Conservation (phyloP, 2,113 vertebrate species). For the Pteropus alecto region DNA sequence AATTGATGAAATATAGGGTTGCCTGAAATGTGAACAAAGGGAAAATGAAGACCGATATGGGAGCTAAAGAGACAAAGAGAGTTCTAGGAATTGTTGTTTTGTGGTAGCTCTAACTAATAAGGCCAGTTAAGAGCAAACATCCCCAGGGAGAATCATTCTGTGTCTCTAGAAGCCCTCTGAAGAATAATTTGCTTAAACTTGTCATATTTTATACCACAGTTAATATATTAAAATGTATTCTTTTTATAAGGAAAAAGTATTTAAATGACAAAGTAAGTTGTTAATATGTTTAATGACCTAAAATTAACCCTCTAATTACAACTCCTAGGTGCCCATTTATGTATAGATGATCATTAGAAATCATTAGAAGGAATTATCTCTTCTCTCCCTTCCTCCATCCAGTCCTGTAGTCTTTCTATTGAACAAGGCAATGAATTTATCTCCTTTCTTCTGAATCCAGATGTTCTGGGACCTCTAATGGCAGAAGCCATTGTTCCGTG, state of each 20-base stretch:
- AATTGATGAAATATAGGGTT: conserved; percentile 13
- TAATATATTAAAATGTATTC: background rate
- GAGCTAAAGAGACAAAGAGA: conserved; percentile 1
- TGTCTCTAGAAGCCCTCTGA: background rate
- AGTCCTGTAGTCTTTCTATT: background rate
- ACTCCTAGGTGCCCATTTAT: background rate
- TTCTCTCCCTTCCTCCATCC: background rate
- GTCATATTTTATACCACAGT: background rate
- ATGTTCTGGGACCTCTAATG: background rate
- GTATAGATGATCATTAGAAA: background rate
- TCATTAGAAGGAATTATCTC: background rate
- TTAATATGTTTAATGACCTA: background rate
- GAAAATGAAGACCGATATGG: background rate
- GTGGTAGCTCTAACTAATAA: background rate
- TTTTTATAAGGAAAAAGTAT: conserved; percentile 20
- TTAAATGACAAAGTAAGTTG: background rate
- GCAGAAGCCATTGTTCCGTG: background rate
- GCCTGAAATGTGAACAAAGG: background rate
- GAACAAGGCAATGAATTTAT: background rate
- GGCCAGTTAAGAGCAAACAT: background rate
- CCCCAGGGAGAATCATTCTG: background rate
- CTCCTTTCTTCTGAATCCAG: background rate
- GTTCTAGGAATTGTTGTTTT: background rate
- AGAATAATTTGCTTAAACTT: background rate
- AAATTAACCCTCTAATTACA: background rate